Evolutionary conservation across 2,113 vertebrate genomes (phyloP), one percentile per base, ranked within the genome.

Genomic region (Paracanthobrama guichenoti): DNA sequence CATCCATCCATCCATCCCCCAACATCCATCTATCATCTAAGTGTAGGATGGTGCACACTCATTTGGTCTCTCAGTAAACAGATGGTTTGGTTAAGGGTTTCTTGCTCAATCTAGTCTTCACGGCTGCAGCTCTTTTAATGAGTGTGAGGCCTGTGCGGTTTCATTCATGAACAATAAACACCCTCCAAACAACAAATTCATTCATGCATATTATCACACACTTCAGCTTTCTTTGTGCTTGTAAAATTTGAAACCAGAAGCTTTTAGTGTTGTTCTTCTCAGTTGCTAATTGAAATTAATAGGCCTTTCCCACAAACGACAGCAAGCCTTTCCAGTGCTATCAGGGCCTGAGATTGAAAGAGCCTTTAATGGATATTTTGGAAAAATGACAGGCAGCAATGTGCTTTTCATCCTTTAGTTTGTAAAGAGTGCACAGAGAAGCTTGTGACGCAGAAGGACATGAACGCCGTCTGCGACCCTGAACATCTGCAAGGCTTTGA

Each of bases 391-490:
- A 67, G 31, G 31, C 60, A 28, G 26, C 24, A 28, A 62, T 64
- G 13, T 16, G 62, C 66, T 84, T 88, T 83, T 72, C 84, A 69
- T 69, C 18, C 84, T 91, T 31, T 26, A 31, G 72, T 31, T 75
- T 31, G 72, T 18, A 26, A 82, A 46, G 82, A 73, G 77, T 55
- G 85, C 67, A 86, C 69, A 62, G 69, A 84, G 66, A 82, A 81
- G 82, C 64, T 79, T 84, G 91, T 92, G 87, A 84, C 18, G 73
- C 81, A 26, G 62, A 13, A 64, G 13, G 60, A 64, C 88, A 82
- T 87, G 89, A 92, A 91, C 87, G 90, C 76, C 73, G 89, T 87
- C 86, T 82, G 85, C 79, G 86, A 89, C 91, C 91, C 84, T 84
- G 79, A 90, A 91, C 87, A 86, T 75, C 73, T 84, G 83, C 67